phyloP scores from a whole-genome alignment of 1,140 invertebrate genomes.

The Aricia agestis region DNA sequence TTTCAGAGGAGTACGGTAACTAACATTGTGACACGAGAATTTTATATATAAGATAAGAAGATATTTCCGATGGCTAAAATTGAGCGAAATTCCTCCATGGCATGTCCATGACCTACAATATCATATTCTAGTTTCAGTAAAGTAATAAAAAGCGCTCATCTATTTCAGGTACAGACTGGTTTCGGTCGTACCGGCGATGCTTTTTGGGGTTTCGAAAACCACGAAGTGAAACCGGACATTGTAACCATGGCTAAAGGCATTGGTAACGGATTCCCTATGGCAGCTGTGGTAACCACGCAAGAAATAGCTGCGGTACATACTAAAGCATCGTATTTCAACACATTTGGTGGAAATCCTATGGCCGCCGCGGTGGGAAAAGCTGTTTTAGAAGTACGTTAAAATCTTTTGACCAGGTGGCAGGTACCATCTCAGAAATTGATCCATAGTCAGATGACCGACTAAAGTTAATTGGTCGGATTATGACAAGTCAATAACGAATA shows the following conservation, averaged over 20 bases:
- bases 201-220: slow-evolving; percentile 96
- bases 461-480: too few species aligned
- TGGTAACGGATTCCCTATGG: slow-evolving; percentile 96
- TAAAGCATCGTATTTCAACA: slow-evolving; percentile 94
- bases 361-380: slow-evolving; percentile 91
- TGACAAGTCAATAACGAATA: too few species aligned
- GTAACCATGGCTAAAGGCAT: slow-evolving; percentile 94
- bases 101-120: too few species aligned
- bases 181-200: slow-evolving; percentile 95
- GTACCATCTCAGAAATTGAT: too few species aligned
- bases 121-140: too few species aligned
- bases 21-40: too few species aligned
- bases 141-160: too few species aligned
- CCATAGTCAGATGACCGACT: too few species aligned
- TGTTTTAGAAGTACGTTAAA: slow-evolving; percentile 82
- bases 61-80: too few species aligned
- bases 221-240: slow-evolving; percentile 94
- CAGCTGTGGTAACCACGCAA: slow-evolving; percentile 92
- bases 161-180: slow-evolving; percentile 90
- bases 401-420: neutral
- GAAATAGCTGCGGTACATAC: slow-evolving; percentile 87
- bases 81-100: too few species aligned
- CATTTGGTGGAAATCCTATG: slow-evolving; percentile 96
- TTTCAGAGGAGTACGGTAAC: too few species aligned
- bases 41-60: too few species aligned